A percentile compares a stretch with the other conserved stretches of the same genome.
Evolutionary conservation across 2,888 invertebrate genomes (phyloP).

Genomic region (Syritta pipiens): DNA sequence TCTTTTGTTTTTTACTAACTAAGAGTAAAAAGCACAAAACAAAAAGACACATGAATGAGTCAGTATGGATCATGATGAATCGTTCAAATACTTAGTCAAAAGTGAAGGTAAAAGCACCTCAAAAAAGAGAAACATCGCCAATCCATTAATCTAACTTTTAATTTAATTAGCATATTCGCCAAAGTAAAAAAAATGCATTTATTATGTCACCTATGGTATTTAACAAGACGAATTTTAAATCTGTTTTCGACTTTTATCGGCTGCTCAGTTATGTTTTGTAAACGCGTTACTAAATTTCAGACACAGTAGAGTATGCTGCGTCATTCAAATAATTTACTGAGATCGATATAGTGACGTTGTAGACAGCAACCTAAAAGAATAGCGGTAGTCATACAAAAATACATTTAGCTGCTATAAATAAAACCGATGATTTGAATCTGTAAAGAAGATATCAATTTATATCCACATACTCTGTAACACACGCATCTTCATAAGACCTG

Average conservation of each 20-base stretch:
- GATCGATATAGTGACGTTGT: background rate
- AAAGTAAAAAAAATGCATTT: background rate
- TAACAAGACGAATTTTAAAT: background rate
- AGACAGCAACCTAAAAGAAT: background rate
- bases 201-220: conserved; percentile 8
- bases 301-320: background rate
- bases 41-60: too few species aligned
- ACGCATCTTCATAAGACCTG: too few species aligned
- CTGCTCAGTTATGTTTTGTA: background rate
- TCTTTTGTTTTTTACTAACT: too few species aligned
- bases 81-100: background rate
- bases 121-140: background rate
- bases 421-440: too few species aligned
- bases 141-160: background rate
- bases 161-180: background rate
- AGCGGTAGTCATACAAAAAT: background rate
- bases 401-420: too few species aligned
- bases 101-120: background rate
- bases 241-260: too few species aligned
- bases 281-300: background rate
- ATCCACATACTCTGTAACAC: background rate
- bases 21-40: too few species aligned
- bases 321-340: background rate
- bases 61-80: too few species aligned
- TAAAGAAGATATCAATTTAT: too few species aligned